Evolutionary conservation across 2,797 vertebrate species (phyloP), one percentile per base, ranked within the genome.

Genomic region (Falco peregrinus): DNA sequence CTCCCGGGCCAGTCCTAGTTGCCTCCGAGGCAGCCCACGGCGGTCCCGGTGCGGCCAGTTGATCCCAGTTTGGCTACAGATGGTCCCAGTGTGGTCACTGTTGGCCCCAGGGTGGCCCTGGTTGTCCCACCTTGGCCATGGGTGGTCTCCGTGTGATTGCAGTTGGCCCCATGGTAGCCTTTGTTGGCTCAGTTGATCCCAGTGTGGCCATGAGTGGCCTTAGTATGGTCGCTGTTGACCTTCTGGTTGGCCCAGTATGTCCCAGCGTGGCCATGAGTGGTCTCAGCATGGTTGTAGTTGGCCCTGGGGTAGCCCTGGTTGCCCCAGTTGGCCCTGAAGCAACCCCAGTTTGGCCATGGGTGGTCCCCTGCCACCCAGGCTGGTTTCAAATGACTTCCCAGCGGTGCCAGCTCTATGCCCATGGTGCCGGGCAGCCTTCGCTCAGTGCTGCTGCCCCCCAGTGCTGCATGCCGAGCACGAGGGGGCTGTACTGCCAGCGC

Each of bases 401-500:
- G 26, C 22, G 50, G 13, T 48, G 19, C n/a, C 81, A 41, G 22
- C 41, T 39, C 25, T 75, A 0, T 61, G 73, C 64, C 73, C 67
- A 4, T 1, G 1, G 31, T 45, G 43, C 53, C 4, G 3, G 65
- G n/a, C 56, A 70, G n/a, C 10, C 22, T 41, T 20, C 31, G 59
- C 59, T 65, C 47, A 0, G 0, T 12, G 47, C 60, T 56, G 45
- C 45, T n/a, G 60, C 53, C 25, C 61, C 24, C 31, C 0, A 0
- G 19, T 5, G 22, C 5, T 10, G 3, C 29, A 1, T 8, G 10
- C 28, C 0, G 0, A 31, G 54, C 1, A 2, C 9, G 54, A 56
- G 41, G 41, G 35, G 31, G 26, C 21, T 3, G 0, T 63, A 17
- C 31, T 1, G 1, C 12, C 21, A 35, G 31, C 3, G 0, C 57